These are phyloP conservation scores for Notarius lentiginosus DNA, from an alignment of 2,113 vertebrate genomes.

Conservation along the genomic window DNA sequence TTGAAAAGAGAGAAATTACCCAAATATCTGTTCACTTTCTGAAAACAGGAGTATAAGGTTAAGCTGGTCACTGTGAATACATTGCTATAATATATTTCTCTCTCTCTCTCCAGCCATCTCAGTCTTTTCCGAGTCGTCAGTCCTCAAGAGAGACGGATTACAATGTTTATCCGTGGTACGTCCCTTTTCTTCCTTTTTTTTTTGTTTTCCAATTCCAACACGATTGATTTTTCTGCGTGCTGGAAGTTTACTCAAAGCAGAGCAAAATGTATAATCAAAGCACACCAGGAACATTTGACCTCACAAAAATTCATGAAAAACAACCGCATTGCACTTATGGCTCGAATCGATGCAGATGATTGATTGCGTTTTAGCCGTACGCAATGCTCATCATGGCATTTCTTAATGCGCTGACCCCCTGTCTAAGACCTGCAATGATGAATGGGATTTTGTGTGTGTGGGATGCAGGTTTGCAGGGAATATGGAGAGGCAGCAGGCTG, in stretches of 20 bases:
- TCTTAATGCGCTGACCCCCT: conserved; percentile 27
- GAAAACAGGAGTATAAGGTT: background rate
- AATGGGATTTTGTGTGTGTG: conserved; percentile 29
- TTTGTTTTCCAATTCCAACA: conserved; percentile 19
- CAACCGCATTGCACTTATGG: conserved; percentile 24
- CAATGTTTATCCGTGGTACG: conserved; percentile 88
- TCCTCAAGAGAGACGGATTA: conserved; percentile 88
- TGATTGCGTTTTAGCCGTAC: conserved; percentile 32
- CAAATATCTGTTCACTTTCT: background rate
- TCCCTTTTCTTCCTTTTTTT: background rate
- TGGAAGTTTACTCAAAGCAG: background rate
- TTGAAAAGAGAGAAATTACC: background rate
- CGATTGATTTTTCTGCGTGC: conserved; percentile 18
- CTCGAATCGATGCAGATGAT: conserved; percentile 41
- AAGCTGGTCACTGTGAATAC: background rate
- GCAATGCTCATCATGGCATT: conserved; percentile 19
- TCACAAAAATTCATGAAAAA: conserved; percentile 31
- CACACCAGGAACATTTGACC: conserved; percentile 14
- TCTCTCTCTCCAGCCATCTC: conserved; percentile 65
- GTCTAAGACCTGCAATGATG: conserved; percentile 28
- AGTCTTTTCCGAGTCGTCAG: conserved; percentile 80
- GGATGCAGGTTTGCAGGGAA: conserved; percentile 89
- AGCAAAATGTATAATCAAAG: conserved; percentile 16
- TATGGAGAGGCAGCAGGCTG: conserved; percentile 94
- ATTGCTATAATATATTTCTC: background rate